phyloP scores from a whole-genome alignment of 2,797 vertebrate genomes.

The Botia almorhae region DNA sequence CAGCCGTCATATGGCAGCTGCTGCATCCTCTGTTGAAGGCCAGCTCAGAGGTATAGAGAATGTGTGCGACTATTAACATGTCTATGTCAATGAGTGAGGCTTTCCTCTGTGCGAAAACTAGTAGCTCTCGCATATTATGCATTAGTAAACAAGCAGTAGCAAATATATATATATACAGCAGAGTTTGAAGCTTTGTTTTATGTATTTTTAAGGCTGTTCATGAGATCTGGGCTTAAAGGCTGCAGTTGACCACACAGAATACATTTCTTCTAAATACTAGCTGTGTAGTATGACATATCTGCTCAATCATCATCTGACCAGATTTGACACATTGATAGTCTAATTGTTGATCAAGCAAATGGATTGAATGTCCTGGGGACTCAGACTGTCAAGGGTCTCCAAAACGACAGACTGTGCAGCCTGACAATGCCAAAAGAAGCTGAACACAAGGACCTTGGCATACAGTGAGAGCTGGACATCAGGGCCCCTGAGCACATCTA shows the following conservation, averaged over 20 bases:
- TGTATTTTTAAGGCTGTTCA: background rate
- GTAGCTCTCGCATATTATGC: background rate
- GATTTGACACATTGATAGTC: background rate
- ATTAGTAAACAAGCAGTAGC: background rate
- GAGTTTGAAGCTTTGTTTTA: background rate
- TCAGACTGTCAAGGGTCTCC: background rate
- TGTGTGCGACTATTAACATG: conserved; percentile 45
- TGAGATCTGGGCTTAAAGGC: background rate
- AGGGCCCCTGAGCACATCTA: too few species aligned
- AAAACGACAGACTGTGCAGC: background rate
- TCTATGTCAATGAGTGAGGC: conserved; percentile 16
- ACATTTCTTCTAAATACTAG: background rate
- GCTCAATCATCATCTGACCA: background rate
- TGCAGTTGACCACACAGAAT: background rate
- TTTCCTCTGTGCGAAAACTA: conserved; percentile 4
- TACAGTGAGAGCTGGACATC: background rate
- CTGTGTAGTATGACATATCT: background rate
- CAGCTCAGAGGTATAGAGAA: conserved; percentile 28
- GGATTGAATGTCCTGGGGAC: background rate
- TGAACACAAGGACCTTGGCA: background rate
- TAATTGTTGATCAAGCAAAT: background rate
- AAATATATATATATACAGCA: background rate
- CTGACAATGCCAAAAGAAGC: background rate
- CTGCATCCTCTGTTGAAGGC: conserved; percentile 31
- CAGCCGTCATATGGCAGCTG: conserved; percentile 29